These are phyloP conservation scores for Micronycteris hirsuta DNA, from an alignment of 2,113 vertebrate genomes.

Conservation along the genomic window DNA sequence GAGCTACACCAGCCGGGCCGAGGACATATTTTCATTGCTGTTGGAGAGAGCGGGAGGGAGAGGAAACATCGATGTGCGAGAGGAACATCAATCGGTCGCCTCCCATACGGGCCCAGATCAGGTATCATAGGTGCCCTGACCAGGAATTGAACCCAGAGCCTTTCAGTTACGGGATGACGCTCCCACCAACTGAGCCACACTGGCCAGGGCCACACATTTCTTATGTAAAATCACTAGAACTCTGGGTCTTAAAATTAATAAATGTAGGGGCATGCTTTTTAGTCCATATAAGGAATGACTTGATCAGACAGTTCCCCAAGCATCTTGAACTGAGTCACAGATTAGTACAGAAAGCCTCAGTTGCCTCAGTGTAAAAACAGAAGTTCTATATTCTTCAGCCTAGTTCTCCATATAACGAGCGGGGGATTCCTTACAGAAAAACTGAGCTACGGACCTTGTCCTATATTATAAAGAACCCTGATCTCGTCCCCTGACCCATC, in stretches of 20 bases:
- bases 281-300: not conserved
- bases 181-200: no score
- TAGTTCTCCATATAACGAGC: not conserved
- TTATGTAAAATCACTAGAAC: not conserved
- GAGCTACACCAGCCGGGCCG: no score
- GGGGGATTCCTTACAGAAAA: not conserved
- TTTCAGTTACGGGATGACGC: no score
- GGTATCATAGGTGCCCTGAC: no score
- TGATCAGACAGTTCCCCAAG: not conserved
- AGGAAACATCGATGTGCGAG: no score
- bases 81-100: no score
- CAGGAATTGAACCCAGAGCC: no score
- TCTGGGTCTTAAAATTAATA: not conserved
- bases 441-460: not conserved
- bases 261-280: not conserved
- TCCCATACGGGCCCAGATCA: no score
- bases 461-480: not conserved
- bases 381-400: not conserved
- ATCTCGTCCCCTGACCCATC: not conserved
- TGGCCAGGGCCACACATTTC: not conserved
- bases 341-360: not conserved
- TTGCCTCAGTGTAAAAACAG: not conserved
- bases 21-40: no score
- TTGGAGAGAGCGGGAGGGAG: no score
- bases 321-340: not conserved